Percentiles rank a stretch among this genome's conserved stretches.
phyloP scores from a whole-genome alignment of 2,113 vertebrate species.

The Sapayoa aenigma region DNA sequence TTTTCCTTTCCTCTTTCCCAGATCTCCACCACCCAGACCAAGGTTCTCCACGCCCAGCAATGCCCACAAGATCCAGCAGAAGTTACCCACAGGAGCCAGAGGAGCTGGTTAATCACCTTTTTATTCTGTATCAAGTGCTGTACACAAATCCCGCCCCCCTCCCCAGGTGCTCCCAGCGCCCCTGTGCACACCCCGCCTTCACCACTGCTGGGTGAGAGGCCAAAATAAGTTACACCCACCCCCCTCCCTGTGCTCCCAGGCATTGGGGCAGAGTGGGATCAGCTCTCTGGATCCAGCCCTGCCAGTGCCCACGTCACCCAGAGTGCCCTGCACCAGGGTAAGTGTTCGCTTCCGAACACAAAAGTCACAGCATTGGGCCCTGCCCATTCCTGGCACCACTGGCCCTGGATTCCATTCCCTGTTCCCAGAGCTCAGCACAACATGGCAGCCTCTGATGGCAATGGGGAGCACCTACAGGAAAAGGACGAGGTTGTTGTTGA shows the following conservation, averaged over 20 bases:
- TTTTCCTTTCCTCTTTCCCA: neutral
- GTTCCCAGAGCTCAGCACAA: neutral
- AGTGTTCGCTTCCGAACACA: neutral
- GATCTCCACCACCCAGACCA: neutral
- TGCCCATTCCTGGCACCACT: accelerated
- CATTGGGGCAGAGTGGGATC: accelerated
- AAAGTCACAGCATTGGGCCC: accelerated
- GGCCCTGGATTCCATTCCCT: neutral
- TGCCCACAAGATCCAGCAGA: neutral
- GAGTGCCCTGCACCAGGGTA: neutral
- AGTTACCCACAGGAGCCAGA: neutral
- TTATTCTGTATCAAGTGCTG: constrained; percentile 38
- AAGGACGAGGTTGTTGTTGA: neutral
- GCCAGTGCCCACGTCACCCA: neutral
- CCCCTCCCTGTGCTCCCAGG: accelerated
- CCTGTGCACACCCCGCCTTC: neutral
- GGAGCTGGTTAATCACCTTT: constrained; percentile 20
- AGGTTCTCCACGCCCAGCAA: no score
- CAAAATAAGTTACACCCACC: neutral
- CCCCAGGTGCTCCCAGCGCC: neutral
- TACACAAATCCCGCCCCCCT: neutral
- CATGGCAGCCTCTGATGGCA: neutral
- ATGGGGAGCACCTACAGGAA: neutral
- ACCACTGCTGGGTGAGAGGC: neutral
- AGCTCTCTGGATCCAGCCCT: accelerated